Evolutionary conservation across 2,888 invertebrate species (phyloP), one percentile per base, ranked within the genome.

Genomic region (Sturmia bella): DNA sequence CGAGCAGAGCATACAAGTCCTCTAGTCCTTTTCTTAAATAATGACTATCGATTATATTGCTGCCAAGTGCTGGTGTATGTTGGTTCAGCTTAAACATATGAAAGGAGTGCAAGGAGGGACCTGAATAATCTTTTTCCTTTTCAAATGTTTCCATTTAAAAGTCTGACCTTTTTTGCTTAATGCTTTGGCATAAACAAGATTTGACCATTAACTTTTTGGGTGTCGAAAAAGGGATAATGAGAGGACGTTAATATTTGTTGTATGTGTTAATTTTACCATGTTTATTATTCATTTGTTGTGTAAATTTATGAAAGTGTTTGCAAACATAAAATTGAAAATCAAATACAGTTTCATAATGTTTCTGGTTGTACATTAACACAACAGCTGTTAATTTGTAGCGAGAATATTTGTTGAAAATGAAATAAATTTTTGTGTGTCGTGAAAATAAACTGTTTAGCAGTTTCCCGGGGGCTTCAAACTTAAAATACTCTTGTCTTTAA

Each of bases 11-110:
- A 6, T 2, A 19, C 24, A 45, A 73, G 43, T 37, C 43, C 32
- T 43, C 54, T 43, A 45, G 52, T 52, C 43, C 52, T 45, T 48
- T 72, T 27, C 50, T 13, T 11, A 12, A 61, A 52, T 69, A 63
- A 76, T 63, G 54, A 76, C n/a, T 73, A 79, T 73, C 45, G 70
- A 66, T 78, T 78, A 37, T 59, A 57, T 66, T 45, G 32, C 19
- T 37, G 13, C 12, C 3, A 17, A 37, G 3, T 9, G 13, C 11
- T 21, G 39, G 15, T 24, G n/a, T 50, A 13, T 7, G 3, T 39
- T 5, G 21, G 19, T 32, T 21, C n/a, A 13, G 24, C 3, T 13
- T 54, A 39, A 52, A 54, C n/a, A 21, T 2, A 3, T 15, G 3
- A 0, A 13, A n/a, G n/a, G 43, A 4, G 4, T 1, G 21, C 21